Conservation (phyloP, 2,888 invertebrate genomes). For the Hecatera dysodea region DNA sequence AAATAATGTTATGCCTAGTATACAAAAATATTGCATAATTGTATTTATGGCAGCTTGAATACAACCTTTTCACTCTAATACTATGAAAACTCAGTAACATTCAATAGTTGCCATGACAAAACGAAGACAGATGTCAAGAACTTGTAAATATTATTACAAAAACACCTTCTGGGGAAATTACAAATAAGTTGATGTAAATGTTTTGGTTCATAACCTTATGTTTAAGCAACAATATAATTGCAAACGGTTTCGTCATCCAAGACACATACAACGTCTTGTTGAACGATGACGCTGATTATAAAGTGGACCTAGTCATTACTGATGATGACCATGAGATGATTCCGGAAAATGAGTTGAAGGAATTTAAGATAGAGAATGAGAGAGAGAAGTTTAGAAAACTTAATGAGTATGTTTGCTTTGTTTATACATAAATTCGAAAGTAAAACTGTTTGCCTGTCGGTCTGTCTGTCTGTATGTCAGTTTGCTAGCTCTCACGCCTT, state of each 20-base stretch:
- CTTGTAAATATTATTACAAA: conserved; percentile 12
- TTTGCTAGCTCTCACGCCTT: too few relatives aligned
- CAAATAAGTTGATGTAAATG: conserved; percentile 38
- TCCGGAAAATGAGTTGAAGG: conserved; percentile 51
- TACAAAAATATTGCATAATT: not conserved
- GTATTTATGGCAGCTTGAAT: not conserved
- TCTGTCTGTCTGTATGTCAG: too few relatives aligned
- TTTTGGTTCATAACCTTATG: conserved; percentile 57
- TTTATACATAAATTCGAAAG: not conserved
- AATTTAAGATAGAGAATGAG: conserved; percentile 55
- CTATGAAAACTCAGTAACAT: not conserved
- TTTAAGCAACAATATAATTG: conserved; percentile 48
- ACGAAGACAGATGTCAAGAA: conserved; percentile 7
- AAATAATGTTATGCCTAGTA: not conserved
- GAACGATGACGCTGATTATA: conserved; percentile 71
- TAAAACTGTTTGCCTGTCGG: too few relatives aligned
- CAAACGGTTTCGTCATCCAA: conserved; percentile 57
- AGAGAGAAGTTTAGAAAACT: conserved; percentile 60
- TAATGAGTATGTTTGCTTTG: conserved; percentile 62
- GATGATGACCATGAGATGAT: conserved; percentile 76
- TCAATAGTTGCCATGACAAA: conserved; percentile 12
- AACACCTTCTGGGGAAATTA: not conserved
- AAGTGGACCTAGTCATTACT: conserved; percentile 70
- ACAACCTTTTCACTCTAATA: not conserved
- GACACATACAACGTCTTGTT: conserved; percentile 67